Percentiles rank a stretch among this genome's conserved stretches.
Evolutionary conservation across 2,888 invertebrate genomes (phyloP).

Genomic region (Beris morrisii): DNA sequence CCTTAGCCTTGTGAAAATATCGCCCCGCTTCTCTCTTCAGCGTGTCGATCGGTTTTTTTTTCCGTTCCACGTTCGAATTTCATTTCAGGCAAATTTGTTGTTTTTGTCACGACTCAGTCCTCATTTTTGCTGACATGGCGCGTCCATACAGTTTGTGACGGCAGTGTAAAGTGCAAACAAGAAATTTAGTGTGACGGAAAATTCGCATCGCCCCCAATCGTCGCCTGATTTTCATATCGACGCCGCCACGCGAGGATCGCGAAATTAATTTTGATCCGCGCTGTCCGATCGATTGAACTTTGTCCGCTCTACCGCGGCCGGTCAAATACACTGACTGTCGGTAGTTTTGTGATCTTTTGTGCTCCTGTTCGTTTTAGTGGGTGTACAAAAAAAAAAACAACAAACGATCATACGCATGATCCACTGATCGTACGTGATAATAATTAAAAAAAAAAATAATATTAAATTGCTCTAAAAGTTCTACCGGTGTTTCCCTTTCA

Average conservation of each 20-base stretch:
- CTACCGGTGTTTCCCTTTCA: background rate
- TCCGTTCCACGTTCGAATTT: no score
- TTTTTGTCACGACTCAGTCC: constrained; percentile 3
- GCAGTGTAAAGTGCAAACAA: constrained; percentile 3
- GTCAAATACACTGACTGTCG: background rate
- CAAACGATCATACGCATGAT: no score
- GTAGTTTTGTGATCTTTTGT: background rate
- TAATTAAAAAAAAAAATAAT: no score
- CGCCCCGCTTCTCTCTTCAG: constrained; percentile 5
- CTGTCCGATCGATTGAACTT: background rate
- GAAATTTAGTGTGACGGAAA: background rate
- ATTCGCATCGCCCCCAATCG: background rate
- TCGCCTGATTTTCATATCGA: no score
- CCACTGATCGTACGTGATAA: no score
- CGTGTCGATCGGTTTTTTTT: no score
- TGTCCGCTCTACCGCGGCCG: background rate
- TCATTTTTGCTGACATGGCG: constrained; percentile 30
- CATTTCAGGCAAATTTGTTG: no score
- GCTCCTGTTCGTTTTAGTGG: no score
- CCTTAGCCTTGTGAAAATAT: constrained; percentile 15
- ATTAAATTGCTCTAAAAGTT: no score
- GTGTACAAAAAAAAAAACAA: no score
- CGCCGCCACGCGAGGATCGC: constrained; percentile 16
- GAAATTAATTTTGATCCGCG: background rate
- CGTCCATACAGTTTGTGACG: constrained; percentile 16